Base-by-base conservation (phyloP, 2,888 invertebrate species). In the Gnatocerus cornutus region DNA sequence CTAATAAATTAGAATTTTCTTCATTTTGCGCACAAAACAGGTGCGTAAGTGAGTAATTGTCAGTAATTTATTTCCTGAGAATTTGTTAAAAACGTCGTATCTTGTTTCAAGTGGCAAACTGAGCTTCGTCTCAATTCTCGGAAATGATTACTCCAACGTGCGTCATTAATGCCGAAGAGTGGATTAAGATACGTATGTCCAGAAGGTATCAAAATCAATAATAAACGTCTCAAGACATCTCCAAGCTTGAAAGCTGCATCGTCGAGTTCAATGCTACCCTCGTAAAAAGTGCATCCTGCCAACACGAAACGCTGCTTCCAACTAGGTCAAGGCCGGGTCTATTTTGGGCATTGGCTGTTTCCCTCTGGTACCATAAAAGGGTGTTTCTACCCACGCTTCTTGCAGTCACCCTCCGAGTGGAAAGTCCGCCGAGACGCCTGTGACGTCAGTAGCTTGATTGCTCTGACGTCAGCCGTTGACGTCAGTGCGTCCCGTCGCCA, bases 371-470 rank as follows among this genome's bases (percentile, higher is more conserved):
- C 67, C 70, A 68, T 68, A 66, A 69, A 66, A 71, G 68, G 63
- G 63, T 63, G 71, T 10, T 43, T 27, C 30, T 74, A 69, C 77
- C 78, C 74, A 78, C 76, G 75, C 66, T 72, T 73, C 71, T 73
- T 74, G 72, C 73, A 73, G 72, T 74, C 69, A 61, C 69, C 68
- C 69, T 65, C 62, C 9, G 39, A 41, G 71, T 73, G 72, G 68
- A 76, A 71, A 73, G 74, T 76, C 78, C 77, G 77, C 76, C 74
- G 78, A 77, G 79, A 78, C 78, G 76, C 74, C 73, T 66, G 75
- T 80, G 80, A 80, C 80, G 79, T 80, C 75, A 77, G 74, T 46
- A 39, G 50, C 68, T 67, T 73, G 73, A 74, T 73, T 65, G 73
- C 69, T 52, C 76, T 78, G 74, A 79, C 74, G 74, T 74, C 69